Percentiles rank a stretch among this genome's conserved stretches.
Conservation (phyloP, 35 echinoderm and acorn worm species). For the Heliocidaris erythrogramma region DNA sequence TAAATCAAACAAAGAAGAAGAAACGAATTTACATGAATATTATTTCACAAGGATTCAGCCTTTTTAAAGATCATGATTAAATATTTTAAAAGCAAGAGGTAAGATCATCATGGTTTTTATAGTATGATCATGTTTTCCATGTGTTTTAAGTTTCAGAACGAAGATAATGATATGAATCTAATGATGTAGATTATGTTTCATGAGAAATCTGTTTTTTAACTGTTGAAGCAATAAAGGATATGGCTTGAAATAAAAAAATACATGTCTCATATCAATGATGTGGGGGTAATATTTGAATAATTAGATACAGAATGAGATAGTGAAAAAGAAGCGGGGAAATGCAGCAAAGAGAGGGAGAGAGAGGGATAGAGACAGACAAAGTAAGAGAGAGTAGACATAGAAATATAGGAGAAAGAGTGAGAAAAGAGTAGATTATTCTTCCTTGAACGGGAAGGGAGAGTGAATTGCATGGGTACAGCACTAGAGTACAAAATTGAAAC, state of each 20-base stretch:
- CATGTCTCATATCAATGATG: not conserved
- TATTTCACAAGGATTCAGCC: not conserved
- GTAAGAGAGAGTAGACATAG: too few species aligned
- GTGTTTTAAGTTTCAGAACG: not conserved
- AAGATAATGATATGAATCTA: not conserved
- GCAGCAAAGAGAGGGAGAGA: too few species aligned
- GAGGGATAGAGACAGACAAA: not conserved
- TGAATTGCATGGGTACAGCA: too few species aligned
- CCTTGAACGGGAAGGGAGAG: not conserved
- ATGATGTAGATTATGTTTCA: not conserved
- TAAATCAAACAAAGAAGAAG: not conserved
- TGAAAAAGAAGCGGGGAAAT: not conserved
- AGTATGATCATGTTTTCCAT: not conserved
- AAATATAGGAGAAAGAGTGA: not conserved
- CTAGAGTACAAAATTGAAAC: too few species aligned
- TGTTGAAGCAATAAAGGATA: not conserved
- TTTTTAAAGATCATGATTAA: not conserved
- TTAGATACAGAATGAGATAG: not conserved
- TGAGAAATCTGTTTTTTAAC: not conserved
- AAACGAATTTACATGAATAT: not conserved
- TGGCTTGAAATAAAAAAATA: not conserved
- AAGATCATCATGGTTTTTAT: not conserved
- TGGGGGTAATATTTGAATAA: not conserved
- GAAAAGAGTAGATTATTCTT: not conserved
- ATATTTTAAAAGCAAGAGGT: too few species aligned